These are phyloP conservation scores for Pinctada fucata DNA, from an alignment of 2,888 invertebrate genomes.

Conservation along the genomic window DNA sequence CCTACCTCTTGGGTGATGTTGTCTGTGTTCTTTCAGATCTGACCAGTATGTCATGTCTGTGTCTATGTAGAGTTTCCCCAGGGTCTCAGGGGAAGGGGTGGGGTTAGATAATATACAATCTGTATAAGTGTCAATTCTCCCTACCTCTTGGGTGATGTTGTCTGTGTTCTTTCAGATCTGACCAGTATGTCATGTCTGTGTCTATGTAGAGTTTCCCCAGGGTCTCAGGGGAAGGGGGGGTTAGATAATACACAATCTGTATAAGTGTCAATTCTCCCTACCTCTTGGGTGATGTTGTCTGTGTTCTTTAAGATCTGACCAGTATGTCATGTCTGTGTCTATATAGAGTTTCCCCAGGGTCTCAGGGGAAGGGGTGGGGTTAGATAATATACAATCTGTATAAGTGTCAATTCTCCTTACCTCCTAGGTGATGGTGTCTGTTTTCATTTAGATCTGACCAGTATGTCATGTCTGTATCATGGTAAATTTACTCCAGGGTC, in stretches of 20 bases:
- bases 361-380: conserved; percentile 81
- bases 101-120: too few relatives aligned
- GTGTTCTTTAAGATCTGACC: conserved; percentile 83
- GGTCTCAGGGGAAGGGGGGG: conserved; percentile 84
- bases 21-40: conserved; percentile 85
- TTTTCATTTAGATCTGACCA: conserved; percentile 83
- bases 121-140: conserved; percentile 29
- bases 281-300: conserved; percentile 93
- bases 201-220: conserved; percentile 78
- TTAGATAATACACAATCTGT: too few relatives aligned
- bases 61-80: conserved; percentile 78
- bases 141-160: conserved; percentile 92
- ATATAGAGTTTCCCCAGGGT: conserved; percentile 80
- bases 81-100: conserved; percentile 84
- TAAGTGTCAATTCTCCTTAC: conserved; percentile 78
- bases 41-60: conserved; percentile 78
- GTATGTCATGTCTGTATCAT: conserved; percentile 73
- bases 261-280: conserved; percentile 73
- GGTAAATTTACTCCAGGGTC: conserved; percentile 80
- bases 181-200: conserved; percentile 77
- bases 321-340: conserved; percentile 75
- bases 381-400: too few relatives aligned
- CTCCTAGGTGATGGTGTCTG: conserved; percentile 91
- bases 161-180: conserved; percentile 85
- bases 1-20: conserved; percentile 90